phyloP scores from a whole-genome alignment of 2,113 vertebrate genomes.

The Lamprotornis superbus region DNA sequence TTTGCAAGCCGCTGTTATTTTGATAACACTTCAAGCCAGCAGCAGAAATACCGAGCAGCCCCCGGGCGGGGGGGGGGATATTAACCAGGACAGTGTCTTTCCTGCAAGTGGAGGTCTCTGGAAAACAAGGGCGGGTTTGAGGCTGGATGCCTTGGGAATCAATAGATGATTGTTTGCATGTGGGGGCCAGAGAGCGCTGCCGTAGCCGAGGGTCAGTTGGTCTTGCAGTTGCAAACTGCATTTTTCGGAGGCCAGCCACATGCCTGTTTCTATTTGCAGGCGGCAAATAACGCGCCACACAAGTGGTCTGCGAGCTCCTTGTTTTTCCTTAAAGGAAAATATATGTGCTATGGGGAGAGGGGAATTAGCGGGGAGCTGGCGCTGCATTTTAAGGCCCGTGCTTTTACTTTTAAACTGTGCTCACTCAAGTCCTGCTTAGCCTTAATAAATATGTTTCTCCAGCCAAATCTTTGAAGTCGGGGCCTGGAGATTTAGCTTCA shows the following conservation, averaged over 20 bases:
- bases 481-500: neutral
- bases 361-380: neutral
- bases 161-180: constrained; percentile 52
- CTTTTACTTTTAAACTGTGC: neutral
- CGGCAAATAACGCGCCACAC: neutral
- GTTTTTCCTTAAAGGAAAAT: constrained; percentile 53
- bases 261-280: constrained; percentile 33
- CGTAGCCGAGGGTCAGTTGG: neutral
- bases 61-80: neutral
- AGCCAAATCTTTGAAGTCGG: neutral
- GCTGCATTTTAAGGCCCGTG: neutral
- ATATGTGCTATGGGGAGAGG: neutral
- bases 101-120: neutral
- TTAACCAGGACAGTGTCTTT: neutral
- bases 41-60: constrained; percentile 14
- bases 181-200: neutral
- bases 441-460: neutral
- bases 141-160: constrained; percentile 20
- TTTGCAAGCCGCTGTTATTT: constrained; percentile 29
- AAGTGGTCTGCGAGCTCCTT: neutral
- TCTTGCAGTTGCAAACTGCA: neutral
- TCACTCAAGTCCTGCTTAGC: neutral
- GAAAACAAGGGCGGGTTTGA: constrained; percentile 34
- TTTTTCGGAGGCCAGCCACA: constrained; percentile 12
- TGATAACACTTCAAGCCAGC: constrained; percentile 24